Evolutionary conservation across 2,797 vertebrate genomes (phyloP).

Genomic region (Diplodus puntazzo): DNA sequence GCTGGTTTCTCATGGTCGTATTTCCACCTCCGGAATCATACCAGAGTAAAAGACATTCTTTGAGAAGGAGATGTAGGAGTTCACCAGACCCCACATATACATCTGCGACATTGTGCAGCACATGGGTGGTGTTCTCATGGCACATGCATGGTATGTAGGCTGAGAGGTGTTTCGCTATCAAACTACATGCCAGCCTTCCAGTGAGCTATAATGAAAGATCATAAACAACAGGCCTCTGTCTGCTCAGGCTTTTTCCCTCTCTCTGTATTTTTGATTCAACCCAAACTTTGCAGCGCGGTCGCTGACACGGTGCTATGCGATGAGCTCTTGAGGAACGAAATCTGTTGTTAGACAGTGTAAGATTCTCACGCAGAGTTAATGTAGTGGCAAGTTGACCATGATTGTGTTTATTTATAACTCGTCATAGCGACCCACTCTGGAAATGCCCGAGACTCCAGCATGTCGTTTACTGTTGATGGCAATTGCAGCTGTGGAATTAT

Average conservation of each 20-base stretch:
- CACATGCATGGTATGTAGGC: slow-evolving; percentile 54
- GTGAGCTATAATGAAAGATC: slow-evolving; percentile 44
- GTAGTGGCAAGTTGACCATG: slow-evolving; percentile 22
- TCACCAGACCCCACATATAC: slow-evolving; percentile 31
- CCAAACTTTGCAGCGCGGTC: slow-evolving; percentile 29
- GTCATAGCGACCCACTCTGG: slow-evolving; percentile 13
- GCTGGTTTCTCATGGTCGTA: slow-evolving; percentile 53
- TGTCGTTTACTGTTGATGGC: slow-evolving; percentile 56
- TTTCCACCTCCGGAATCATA: slow-evolving; percentile 54
- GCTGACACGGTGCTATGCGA: background rate
- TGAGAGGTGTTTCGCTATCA: slow-evolving; percentile 46
- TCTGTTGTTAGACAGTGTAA: background rate
- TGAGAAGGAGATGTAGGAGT: slow-evolving; percentile 62
- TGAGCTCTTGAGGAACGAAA: slow-evolving; percentile 9
- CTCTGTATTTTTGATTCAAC: slow-evolving; percentile 25
- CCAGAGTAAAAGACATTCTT: slow-evolving; percentile 63
- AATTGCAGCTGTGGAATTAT: slow-evolving; percentile 61
- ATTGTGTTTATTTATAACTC: slow-evolving; percentile 58
- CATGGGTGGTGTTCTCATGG: slow-evolving; percentile 66
- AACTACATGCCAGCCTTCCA: slow-evolving; percentile 38
- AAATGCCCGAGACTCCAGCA: slow-evolving; percentile 32
- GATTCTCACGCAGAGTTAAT: slow-evolving; percentile 2
- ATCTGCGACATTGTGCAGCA: slow-evolving; percentile 53
- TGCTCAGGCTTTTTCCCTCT: background rate
- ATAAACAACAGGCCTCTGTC: slow-evolving; percentile 37